Conservation (phyloP, 1,140 invertebrate species). For the Scaptomyza pallida region DNA sequence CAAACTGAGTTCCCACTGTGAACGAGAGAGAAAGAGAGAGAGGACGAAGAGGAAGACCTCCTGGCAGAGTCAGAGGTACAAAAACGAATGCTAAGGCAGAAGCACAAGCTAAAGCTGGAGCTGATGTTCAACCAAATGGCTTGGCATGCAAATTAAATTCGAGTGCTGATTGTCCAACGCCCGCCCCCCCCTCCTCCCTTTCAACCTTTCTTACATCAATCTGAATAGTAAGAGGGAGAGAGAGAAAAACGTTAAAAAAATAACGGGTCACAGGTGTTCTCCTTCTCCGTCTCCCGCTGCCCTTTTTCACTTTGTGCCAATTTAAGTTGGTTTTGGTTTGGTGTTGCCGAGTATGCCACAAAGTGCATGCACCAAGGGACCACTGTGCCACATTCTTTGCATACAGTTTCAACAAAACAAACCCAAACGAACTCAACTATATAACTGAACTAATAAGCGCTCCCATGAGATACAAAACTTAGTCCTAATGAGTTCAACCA, state of each 20-base stretch:
- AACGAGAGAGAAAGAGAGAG: no score
- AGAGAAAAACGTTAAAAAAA: conserved; percentile 4
- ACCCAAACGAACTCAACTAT: conserved; percentile 17
- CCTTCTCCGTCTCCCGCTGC: neutral
- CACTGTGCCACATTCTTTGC: conserved; percentile 18
- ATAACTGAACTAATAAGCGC: conserved; percentile 38
- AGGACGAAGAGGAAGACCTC: neutral
- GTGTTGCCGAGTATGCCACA: conserved; percentile 7
- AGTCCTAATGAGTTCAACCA: conserved; percentile 29
- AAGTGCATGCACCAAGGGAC: conserved; percentile 33
- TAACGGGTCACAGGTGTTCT: conserved; percentile 74
- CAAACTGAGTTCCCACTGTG: conserved; percentile 37
- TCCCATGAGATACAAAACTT: conserved; percentile 21
- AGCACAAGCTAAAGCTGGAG: neutral
- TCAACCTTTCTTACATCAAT: neutral
- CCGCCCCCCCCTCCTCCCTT: conserved; percentile 5
- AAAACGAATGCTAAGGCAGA: no score
- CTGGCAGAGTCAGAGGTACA: neutral
- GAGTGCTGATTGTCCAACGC: conserved; percentile 70
- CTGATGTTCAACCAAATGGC: conserved; percentile 21
- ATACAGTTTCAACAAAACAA: neutral
- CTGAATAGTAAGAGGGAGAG: conserved; percentile 10
- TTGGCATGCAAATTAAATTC: conserved; percentile 78
- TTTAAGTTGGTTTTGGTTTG: conserved; percentile 58
- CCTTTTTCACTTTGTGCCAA: conserved; percentile 57